These are phyloP conservation scores for Volucella inflata DNA, from an alignment of 2,888 invertebrate species.

Conservation along the genomic window DNA sequence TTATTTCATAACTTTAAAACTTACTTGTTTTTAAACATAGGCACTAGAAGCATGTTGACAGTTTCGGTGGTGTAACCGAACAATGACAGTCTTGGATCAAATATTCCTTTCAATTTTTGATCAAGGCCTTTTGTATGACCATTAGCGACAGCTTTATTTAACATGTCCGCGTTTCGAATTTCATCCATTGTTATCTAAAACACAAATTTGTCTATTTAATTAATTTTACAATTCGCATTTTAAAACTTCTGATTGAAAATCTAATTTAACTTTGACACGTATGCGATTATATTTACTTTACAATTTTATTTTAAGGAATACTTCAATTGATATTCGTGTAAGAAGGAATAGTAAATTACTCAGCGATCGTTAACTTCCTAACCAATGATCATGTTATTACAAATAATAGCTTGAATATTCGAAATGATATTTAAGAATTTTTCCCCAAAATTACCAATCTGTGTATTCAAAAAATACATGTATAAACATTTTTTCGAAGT, in stretches of 20 bases:
- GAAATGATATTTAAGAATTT: no score
- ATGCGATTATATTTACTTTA: no score
- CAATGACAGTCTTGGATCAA: constrained; percentile 93
- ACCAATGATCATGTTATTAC: no score
- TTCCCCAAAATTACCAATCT: neutral
- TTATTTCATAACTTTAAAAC: constrained; percentile 76
- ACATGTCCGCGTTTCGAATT: constrained; percentile 87
- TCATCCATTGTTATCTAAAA: constrained; percentile 92
- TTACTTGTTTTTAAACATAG: constrained; percentile 98
- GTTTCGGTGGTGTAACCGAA: constrained; percentile 98
- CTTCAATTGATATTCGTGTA: no score
- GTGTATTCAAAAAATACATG: neutral
- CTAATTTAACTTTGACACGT: no score
- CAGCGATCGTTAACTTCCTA: no score
- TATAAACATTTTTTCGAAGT: neutral
- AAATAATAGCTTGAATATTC: no score
- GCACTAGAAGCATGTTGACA: constrained; percentile 95
- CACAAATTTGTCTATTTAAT: neutral
- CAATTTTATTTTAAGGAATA: neutral
- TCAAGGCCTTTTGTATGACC: constrained; percentile 80
- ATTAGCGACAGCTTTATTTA: constrained; percentile 79
- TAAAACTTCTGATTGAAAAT: no score
- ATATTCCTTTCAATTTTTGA: constrained; percentile 85
- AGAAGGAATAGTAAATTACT: no score
- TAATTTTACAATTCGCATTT: no score